These are phyloP conservation scores for Choristoneura fumiferana DNA, from an alignment of 1,140 invertebrate genomes.

Conservation along the genomic window DNA sequence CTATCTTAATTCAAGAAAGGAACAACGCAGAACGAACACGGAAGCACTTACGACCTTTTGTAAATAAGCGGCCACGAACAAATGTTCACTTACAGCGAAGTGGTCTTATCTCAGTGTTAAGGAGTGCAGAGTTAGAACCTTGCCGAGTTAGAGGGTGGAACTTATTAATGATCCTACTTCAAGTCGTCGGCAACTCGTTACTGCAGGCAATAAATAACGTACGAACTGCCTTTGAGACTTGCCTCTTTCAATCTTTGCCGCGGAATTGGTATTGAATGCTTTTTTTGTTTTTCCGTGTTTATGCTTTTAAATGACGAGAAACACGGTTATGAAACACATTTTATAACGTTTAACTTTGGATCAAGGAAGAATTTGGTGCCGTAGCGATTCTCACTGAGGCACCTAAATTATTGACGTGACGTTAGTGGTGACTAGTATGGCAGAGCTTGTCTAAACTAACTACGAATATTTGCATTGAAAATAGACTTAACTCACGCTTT, in stretches of 20 bases:
- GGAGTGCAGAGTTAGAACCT: conserved; percentile 39
- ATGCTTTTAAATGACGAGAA: neutral
- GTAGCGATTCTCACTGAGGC: neutral
- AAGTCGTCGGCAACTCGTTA: conserved; percentile 52
- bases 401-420: neutral
- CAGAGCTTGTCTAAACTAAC: too few relatives aligned
- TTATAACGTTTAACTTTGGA: neutral
- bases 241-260: conserved; percentile 34
- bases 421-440: too few relatives aligned
- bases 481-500: too few relatives aligned
- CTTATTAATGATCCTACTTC: conserved; percentile 58
- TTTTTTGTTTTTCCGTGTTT: conserved; percentile 5
- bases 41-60: conserved; percentile 31
- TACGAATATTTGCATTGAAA: too few relatives aligned
- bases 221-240: conserved; percentile 33
- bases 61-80: conserved; percentile 19
- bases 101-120: conserved; percentile 15
- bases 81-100: conserved; percentile 8
- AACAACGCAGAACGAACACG: conserved; percentile 20
- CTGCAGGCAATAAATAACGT: conserved; percentile 48
- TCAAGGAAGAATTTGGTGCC: neutral
- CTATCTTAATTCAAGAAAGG: conserved; percentile 19
- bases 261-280: conserved; percentile 20
- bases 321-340: too few relatives aligned
- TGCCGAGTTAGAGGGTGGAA: conserved; percentile 36